Evolutionary conservation across 1,140 invertebrate species (phyloP), one percentile per base, ranked within the genome.

Genomic region (Akabosia matsudoensis): DNA sequence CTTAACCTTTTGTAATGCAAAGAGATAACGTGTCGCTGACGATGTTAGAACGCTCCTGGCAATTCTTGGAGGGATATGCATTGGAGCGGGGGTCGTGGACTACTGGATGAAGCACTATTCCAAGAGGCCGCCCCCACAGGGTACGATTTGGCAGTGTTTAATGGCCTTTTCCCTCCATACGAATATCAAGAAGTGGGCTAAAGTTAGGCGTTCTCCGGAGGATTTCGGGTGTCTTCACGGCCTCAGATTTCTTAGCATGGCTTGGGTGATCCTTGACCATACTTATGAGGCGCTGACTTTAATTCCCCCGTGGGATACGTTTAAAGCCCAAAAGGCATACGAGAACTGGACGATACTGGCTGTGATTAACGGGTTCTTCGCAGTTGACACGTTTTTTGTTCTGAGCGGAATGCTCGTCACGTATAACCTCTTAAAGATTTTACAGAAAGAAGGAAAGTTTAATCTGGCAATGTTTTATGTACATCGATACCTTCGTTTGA

Each of bases 201-300:
- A 56, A 0, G 85, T 84, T 0, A 73, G 82, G 2, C 78, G 82
- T 22, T 16, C 24, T n/a, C 45, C 64, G 1, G 51, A 84, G 33
- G 81, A 84, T 0, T 83, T 89, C 16, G 77, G 75, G 0, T 88
- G 86, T 77, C 76, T 89, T 0, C 85, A 88, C 76, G 88, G 88
- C 13, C 79, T 89, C 0, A 83, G 87, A 70, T 85, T 85, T 64
- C 67, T 89, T 1, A 87, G 87, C 61, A 88, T 88, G 33, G 82
- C 85, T 4, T 89, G 88, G 87, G 86, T 89, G 10, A 83, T 88
- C 18, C 71, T 87, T 2, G 74, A 76, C 2, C 87, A 87, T 22
- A 84, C 86, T 0, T 45, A 45, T 45, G 37, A 18, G 37, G 18
- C 37, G 37, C n/a, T n/a, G n/a, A n/a, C n/a, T n/a, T n/a, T n/a